A percentile compares a stretch with the other conserved stretches of the same genome.
phyloP scores from a whole-genome alignment of 2,888 invertebrate species.

The Drosophila mettleri region DNA sequence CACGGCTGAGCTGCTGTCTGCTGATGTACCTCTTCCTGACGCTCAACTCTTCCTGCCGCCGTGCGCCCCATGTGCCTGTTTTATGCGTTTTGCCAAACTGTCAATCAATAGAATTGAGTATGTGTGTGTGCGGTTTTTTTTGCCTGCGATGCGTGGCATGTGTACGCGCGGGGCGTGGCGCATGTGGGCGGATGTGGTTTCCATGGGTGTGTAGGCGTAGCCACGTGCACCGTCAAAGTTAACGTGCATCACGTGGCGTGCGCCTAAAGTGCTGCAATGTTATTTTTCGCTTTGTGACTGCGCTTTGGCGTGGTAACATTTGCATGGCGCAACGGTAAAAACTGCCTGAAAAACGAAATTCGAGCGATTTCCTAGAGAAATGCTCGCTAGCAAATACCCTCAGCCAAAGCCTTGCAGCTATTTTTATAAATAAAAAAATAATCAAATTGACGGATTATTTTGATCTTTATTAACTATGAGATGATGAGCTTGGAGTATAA shows the following conservation, averaged over 20 bases:
- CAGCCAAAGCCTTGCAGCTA: no score
- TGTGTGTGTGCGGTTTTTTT: constrained; percentile 15
- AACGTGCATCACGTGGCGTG: constrained; percentile 64
- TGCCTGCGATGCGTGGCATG: neutral
- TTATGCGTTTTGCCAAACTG: constrained; percentile 78
- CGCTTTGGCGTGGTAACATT: constrained; percentile 70
- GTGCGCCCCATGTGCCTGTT: constrained; percentile 38
- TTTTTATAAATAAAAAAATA: neutral
- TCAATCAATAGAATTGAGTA: constrained; percentile 77
- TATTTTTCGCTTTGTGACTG: constrained; percentile 74
- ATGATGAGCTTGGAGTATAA: neutral
- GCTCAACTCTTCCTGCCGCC: constrained; percentile 4
- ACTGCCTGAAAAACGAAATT: constrained; percentile 14
- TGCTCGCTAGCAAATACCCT: constrained; percentile 8
- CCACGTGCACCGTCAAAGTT: constrained; percentile 40
- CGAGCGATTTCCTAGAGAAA: neutral
- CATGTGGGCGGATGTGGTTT: constrained; percentile 13
- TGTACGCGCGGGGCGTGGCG: neutral
- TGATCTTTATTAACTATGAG: neutral
- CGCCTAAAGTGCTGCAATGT: constrained; percentile 64
- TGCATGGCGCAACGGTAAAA: constrained; percentile 45
- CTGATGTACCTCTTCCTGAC: constrained; percentile 51
- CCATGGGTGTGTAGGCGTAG: constrained; percentile 35
- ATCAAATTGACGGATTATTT: neutral
- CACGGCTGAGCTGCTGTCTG: constrained; percentile 60